Conservation (phyloP, 2,797 vertebrate species). For the Novumbra hubbsi region DNA sequence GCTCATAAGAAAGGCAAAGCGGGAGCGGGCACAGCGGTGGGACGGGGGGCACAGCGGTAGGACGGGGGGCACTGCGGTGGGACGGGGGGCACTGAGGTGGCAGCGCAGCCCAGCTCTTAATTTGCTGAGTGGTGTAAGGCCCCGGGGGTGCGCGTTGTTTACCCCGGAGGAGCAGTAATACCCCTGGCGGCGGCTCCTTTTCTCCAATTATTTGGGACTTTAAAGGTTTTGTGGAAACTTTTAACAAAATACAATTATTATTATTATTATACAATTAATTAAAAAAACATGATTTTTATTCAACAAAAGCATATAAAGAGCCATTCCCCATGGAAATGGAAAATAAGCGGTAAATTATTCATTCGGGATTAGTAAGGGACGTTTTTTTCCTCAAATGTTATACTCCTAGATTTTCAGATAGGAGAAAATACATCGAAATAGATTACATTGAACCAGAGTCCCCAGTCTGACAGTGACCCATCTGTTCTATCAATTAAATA, state of each 20-base stretch:
- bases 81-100: too few species aligned
- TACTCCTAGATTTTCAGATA: too few species aligned
- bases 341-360: too few species aligned
- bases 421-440: too few species aligned
- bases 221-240: constrained; percentile 54
- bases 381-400: too few species aligned
- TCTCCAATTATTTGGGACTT: constrained; percentile 55
- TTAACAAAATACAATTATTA: background rate
- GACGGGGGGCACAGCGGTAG: constrained; percentile 64
- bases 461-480: too few species aligned
- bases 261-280: too few species aligned
- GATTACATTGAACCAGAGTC: too few species aligned
- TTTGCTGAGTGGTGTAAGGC: constrained; percentile 70
- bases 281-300: constrained; percentile 16
- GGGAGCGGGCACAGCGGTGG: constrained; percentile 65
- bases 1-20: constrained; percentile 76
- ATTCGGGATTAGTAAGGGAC: too few species aligned
- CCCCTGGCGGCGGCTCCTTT: constrained; percentile 65
- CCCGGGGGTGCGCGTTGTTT: constrained; percentile 68
- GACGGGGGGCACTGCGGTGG: constrained; percentile 62
- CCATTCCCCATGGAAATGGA: too few species aligned
- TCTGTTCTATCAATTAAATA: too few species aligned
- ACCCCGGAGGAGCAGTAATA: constrained; percentile 71
- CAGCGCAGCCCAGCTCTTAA: constrained; percentile 67
- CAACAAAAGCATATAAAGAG: too few species aligned